Evolutionary conservation across 2,797 vertebrate genomes (phyloP).

Genomic region (Poecilia picta): DNA sequence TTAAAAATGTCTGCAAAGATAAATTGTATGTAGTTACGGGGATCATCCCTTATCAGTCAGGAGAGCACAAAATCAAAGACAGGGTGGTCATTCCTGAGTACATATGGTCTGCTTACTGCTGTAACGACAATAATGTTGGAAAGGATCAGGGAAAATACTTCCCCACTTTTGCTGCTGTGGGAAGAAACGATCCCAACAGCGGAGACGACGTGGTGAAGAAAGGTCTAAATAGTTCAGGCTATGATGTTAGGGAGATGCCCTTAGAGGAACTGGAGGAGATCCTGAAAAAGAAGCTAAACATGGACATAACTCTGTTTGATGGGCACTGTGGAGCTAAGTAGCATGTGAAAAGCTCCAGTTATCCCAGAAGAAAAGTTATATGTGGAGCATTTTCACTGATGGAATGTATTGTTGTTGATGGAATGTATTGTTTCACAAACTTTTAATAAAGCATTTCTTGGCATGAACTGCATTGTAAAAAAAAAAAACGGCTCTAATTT

Average conservation of each 20-base stretch:
- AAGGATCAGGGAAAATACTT: background rate
- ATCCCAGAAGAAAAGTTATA: background rate
- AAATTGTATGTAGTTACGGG: constrained; percentile 70
- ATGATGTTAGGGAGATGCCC: background rate
- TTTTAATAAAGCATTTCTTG: background rate
- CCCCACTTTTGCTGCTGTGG: constrained; percentile 9
- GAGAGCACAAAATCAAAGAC: constrained; percentile 44
- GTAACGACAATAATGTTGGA: background rate
- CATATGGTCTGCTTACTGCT: constrained; percentile 66
- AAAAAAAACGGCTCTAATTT: no score
- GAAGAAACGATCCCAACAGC: constrained; percentile 6
- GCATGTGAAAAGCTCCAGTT: background rate
- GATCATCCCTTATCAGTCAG: constrained; percentile 52
- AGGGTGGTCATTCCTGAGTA: constrained; percentile 74
- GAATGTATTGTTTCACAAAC: background rate
- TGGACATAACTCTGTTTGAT: background rate
- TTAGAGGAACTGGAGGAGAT: background rate
- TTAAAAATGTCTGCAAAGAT: constrained; percentile 41
- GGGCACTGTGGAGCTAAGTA: background rate
- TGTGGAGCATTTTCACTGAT: background rate
- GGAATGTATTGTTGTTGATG: background rate
- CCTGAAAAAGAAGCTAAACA: background rate
- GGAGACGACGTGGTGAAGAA: background rate
- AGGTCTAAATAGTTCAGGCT: background rate
- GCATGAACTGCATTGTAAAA: no score